Evolutionary conservation across 30 jellyfish, hydroid and myxozoan genomes (phyloP).

Genomic region (Sanderia malayensis): DNA sequence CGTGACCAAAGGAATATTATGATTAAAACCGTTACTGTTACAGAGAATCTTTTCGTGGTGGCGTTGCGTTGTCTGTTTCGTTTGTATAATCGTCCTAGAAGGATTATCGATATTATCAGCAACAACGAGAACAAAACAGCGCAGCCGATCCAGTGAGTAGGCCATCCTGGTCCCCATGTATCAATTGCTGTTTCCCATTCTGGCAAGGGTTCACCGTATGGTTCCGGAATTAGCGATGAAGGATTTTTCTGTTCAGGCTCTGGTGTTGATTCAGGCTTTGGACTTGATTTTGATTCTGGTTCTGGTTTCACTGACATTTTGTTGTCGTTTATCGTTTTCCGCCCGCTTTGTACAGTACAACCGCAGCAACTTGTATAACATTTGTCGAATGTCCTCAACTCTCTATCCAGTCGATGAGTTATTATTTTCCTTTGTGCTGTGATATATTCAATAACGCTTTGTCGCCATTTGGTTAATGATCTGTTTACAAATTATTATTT

Average conservation of each 20-base stretch:
- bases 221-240: too few species aligned
- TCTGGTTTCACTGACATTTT: conserved; percentile 39
- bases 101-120: conserved; percentile 18
- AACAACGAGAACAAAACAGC: conserved; percentile 42
- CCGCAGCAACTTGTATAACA: too few species aligned
- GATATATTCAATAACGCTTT: too few species aligned
- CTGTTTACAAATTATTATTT: too few species aligned
- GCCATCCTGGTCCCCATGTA: conserved; percentile 73
- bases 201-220: conserved; percentile 63
- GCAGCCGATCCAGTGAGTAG: conserved; percentile 66
- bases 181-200: conserved; percentile 55
- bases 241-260: conserved; percentile 7
- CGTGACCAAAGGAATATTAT: conserved; percentile 41
- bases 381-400: too few species aligned
- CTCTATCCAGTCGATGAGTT: too few species aligned
- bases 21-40: conserved; percentile 36
- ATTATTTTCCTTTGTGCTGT: too few species aligned
- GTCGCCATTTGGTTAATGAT: too few species aligned
- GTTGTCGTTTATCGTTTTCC: too few species aligned
- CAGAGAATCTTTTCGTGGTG: conserved; percentile 44
- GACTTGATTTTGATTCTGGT: conserved; percentile 10
- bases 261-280: conserved; percentile 25
- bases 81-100: conserved; percentile 32
- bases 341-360: too few species aligned
- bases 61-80: conserved; percentile 19